phyloP scores from a whole-genome alignment of 1,140 invertebrate genomes.

The Dendrolimus kikuchii region DNA sequence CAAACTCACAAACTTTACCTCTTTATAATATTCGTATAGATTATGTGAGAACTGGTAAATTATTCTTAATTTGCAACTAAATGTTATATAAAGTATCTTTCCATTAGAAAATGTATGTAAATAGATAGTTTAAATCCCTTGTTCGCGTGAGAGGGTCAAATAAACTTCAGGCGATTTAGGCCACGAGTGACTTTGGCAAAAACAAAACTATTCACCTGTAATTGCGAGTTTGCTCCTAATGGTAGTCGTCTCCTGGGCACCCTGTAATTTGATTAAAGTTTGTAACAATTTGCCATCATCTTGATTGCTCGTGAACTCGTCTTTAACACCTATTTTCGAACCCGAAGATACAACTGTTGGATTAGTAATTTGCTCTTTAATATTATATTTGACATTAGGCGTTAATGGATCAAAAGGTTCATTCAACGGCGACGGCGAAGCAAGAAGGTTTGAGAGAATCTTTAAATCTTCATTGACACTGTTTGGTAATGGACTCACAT shows the following conservation, averaged over 20 bases:
- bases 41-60: no score
- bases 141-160: no score
- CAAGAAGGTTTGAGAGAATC: slow-evolving; percentile 45
- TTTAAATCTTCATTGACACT: slow-evolving; percentile 39
- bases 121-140: no score
- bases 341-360: slow-evolving; percentile 40
- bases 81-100: no score
- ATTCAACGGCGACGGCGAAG: slow-evolving; percentile 48
- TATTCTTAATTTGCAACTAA: no score
- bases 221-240: slow-evolving; percentile 49
- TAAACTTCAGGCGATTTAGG: no score
- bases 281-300: slow-evolving; percentile 64
- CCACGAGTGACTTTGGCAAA: no score
- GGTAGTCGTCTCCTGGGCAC: slow-evolving; percentile 56
- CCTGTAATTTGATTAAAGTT: slow-evolving; percentile 64
- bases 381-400: slow-evolving; percentile 30
- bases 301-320: slow-evolving; percentile 54
- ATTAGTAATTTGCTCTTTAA: slow-evolving; percentile 12
- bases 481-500: slow-evolving; percentile 36
- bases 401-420: slow-evolving; percentile 46
- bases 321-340: slow-evolving; percentile 57
- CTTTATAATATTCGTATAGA: no score
- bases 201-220: slow-evolving; percentile 35
- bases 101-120: no score
- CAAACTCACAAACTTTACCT: no score